These are phyloP conservation scores for Progne subis DNA, from an alignment of 2,113 vertebrate genomes.

Conservation along the genomic window DNA sequence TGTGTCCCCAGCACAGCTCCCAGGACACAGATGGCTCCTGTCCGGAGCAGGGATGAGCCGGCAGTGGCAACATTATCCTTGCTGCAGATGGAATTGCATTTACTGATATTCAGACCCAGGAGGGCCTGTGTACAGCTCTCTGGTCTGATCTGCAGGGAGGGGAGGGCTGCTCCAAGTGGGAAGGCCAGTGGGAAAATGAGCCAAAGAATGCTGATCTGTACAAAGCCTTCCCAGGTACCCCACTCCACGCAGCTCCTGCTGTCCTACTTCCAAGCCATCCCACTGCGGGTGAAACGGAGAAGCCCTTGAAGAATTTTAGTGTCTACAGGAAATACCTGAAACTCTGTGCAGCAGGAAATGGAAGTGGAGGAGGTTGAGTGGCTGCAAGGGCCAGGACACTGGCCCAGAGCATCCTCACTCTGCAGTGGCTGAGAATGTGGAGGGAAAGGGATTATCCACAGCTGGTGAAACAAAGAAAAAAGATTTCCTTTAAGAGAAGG, in stretches of 20 bases:
- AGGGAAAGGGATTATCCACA: background rate
- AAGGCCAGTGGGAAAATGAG: background rate
- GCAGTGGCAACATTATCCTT: background rate
- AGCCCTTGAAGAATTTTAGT: background rate
- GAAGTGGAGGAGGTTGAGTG: background rate
- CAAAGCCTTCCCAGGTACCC: background rate
- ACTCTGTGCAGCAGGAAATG: constrained; percentile 11
- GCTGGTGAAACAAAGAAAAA: background rate
- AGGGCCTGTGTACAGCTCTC: background rate
- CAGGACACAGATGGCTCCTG: background rate
- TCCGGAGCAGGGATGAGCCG: background rate
- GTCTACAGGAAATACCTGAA: constrained; percentile 46
- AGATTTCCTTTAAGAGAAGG: background rate
- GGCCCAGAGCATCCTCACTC: background rate
- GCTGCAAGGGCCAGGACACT: background rate
- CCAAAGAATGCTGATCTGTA: background rate
- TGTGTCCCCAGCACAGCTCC: background rate
- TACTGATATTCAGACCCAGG: background rate
- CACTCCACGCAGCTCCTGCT: background rate
- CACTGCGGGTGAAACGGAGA: background rate
- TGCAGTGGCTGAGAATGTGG: background rate
- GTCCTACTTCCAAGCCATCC: background rate
- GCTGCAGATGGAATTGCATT: constrained; percentile 3
- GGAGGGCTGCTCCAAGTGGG: background rate
- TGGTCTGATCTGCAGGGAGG: background rate